Evolutionary conservation across 2,888 invertebrate species (phyloP).

Genomic region (Trachelus tabidus): DNA sequence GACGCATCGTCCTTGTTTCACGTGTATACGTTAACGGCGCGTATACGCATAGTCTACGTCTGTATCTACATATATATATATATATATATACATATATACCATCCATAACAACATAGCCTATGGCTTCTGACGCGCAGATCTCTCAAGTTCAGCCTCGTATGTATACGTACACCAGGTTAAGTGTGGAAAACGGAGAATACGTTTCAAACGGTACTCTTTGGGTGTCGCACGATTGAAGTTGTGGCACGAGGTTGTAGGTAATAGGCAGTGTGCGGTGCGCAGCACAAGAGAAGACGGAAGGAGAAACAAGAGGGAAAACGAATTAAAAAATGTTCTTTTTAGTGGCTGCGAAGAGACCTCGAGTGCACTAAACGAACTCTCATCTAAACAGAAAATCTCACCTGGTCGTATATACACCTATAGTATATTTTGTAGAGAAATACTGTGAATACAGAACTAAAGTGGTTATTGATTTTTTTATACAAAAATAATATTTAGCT

Average conservation of each 20-base stretch:
- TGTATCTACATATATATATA: neutral
- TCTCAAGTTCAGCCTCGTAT: neutral
- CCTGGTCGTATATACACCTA: neutral
- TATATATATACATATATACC: too few relatives aligned
- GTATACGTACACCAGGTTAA: neutral
- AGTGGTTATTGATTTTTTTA: too few relatives aligned
- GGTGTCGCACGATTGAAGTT: neutral
- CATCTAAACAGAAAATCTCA: neutral
- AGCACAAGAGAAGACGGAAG: neutral
- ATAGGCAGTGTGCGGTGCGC: neutral
- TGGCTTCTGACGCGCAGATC: neutral
- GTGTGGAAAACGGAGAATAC: neutral
- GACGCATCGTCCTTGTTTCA: conserved; percentile 45
- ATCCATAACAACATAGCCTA: neutral
- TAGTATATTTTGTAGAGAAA: conserved; percentile 7
- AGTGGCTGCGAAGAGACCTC: neutral
- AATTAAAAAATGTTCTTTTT: neutral
- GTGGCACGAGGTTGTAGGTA: neutral
- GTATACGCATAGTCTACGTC: neutral
- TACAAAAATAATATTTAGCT: too few relatives aligned
- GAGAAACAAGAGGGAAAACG: neutral
- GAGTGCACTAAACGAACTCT: neutral
- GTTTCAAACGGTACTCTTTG: neutral
- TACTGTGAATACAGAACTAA: neutral
- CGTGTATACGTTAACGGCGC: neutral